Evolutionary conservation across 2,113 vertebrate species (phyloP).

Genomic region (Phainopepla nitens): DNA sequence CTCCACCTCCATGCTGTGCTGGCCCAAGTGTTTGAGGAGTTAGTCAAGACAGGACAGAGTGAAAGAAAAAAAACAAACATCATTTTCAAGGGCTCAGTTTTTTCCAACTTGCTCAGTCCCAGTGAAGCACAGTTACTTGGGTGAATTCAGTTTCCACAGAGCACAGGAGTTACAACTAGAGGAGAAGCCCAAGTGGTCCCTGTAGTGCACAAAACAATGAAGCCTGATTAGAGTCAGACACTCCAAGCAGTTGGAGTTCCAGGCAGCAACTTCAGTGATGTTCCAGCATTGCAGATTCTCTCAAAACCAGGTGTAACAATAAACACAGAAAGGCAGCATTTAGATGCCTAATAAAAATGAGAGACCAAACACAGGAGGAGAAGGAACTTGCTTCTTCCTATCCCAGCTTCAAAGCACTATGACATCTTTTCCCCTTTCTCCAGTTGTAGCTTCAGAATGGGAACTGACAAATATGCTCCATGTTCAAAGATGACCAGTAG

Average conservation of each 20-base stretch:
- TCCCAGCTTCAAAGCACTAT: background rate
- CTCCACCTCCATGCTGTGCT: background rate
- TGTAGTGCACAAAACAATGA: background rate
- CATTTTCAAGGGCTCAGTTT: background rate
- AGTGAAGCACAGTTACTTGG: fast-evolving
- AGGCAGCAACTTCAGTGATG: background rate
- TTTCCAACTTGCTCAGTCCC: background rate
- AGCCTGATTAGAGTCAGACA: background rate
- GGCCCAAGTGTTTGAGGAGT: background rate
- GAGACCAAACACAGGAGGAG: background rate
- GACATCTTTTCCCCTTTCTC: background rate
- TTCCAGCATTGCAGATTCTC: background rate
- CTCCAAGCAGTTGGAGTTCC: background rate
- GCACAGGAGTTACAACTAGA: background rate
- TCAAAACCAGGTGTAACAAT: background rate
- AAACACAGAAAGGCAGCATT: background rate
- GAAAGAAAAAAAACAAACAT: background rate
- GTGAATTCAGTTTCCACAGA: background rate
- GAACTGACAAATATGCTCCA: background rate
- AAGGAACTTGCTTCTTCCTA: background rate
- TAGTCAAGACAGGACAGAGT: background rate
- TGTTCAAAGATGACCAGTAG: background rate
- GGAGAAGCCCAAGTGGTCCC: background rate
- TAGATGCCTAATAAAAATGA: background rate
- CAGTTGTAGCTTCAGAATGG: background rate